Conservation (phyloP, 1,140 invertebrate species). For the Brachionus rubens region DNA sequence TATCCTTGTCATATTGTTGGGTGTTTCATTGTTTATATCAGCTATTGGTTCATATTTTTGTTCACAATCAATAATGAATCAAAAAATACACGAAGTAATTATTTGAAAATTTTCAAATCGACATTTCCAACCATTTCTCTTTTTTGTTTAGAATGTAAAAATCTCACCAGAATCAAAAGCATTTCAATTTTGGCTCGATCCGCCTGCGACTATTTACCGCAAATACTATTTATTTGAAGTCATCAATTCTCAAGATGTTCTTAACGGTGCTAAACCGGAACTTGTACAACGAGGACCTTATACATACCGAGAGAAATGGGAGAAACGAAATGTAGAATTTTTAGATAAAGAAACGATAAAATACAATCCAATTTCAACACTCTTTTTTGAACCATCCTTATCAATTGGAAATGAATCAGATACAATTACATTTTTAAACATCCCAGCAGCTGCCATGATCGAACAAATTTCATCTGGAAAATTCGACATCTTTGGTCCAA, state of each 20-base stretch:
- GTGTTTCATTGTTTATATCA: neutral
- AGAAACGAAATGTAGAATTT: constrained; percentile 27
- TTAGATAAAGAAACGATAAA: neutral
- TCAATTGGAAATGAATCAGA: constrained; percentile 20
- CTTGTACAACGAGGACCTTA: constrained; percentile 35
- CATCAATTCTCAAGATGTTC: neutral
- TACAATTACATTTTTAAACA: constrained; percentile 23
- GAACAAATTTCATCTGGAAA: neutral
- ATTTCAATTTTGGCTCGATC: constrained; percentile 13
- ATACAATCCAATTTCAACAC: neutral
- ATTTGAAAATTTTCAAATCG: neutral
- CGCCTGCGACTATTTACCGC: neutral
- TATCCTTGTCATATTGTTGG: neutral
- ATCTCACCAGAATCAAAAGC: neutral
- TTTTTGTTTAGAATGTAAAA: constrained; percentile 24
- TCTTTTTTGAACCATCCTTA: neutral
- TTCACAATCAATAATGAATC: neutral
- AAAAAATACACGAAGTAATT: constrained; percentile 35
- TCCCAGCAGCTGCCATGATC: constrained; percentile 15
- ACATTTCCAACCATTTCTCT: neutral
- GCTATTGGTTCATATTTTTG: constrained; percentile 4
- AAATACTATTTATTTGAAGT: constrained; percentile 41
- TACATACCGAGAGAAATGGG: constrained; percentile 4
- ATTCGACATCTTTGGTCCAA: neutral
- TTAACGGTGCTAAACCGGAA: constrained; percentile 12